Base-by-base conservation (phyloP, 2,113 vertebrate species). In the Bujurquina vittata region DNA sequence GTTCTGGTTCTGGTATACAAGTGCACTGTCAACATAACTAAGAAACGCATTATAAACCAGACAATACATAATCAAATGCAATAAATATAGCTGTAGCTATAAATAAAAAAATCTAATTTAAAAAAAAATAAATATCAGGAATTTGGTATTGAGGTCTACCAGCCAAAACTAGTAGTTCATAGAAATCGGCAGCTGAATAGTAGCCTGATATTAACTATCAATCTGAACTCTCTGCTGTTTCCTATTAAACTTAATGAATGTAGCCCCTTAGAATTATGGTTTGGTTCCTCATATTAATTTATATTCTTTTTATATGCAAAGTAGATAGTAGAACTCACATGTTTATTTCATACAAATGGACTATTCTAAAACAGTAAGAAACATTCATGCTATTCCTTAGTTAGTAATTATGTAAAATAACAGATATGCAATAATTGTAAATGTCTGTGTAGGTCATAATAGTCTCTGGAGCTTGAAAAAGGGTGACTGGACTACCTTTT, bases 1-100 rank as follows among this genome's bases (percentile, higher is more conserved):
- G 29, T 22, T 80, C 29, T 26, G 18, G 23, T 10, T 26, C 26
- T 26, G 6, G 31, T 6, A 33, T 33, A 33, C 31, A 26, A 33
- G 31, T 4, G 31, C 6, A 33, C 6, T 76, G 31, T 29, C 72
- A 67, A 10, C 69, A 58, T 14, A 73, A 69, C 31, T 35, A 35
- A 58, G 43, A n/a, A 79, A 82, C 84, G 57, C 40, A 76, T 31
- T 79, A 79, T 56, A 69, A 72, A 22, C 15, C 11, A 37, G 62
- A 77, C 55, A 75, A 67, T 75, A 60, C 10, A 22, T 69, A 46
- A 58, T 77, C 10, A 2, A 37, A 9, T 9, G 73, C 29, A 80
- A 60, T 63, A 69, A 40, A 40, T 40, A 40, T 40, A 40, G 40
- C 10, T 40, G 40, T 40, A 46, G 14, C 43, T 46, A 4, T 46